Evolutionary conservation across 2,113 vertebrate species (phyloP), one percentile per base, ranked within the genome.

Genomic region (Sapajus apella): DNA sequence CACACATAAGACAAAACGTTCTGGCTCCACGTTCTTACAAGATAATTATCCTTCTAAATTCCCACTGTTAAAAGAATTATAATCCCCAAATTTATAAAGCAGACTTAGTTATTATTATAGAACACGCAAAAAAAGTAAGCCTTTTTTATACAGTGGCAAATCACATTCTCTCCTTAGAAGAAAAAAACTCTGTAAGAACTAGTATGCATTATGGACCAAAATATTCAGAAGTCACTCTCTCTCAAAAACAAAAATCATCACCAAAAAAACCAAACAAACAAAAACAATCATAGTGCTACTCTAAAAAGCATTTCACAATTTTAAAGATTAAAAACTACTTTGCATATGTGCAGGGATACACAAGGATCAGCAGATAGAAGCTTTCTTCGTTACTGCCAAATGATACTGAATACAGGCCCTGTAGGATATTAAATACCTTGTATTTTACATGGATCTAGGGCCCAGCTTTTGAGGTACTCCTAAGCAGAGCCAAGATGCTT

Each of bases 351-450:
- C 27, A 40, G 50, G 13, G 11, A 88, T 86, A 85, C 37, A 77
- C 2, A 64, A 93, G 56, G 30, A 92, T 70, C 25, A 43, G 76
- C 9, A 43, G 43, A 90, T 2, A 81, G 92, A 72, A 17, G 7
- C 77, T 88, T 96, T 61, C 73, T 87, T 86, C 79, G 88, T 91
- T 81, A 96, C 0, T 92, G 91, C 76, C 93, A 50, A 94, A 43
- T 80, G 81, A 97, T 95, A 95, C 45, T 85, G 85, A 96, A 97
- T 21, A 95, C 58, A 95, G 76, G 85, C 94, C 32, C 85, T 32
- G 77, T 61, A 61, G 84, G 92, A 89, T 94, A 93, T 95, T 76
- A 95, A 97, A 84, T 75, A 96, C 83, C 89, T 91, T 86, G 8
- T 25, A 95, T 95, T 92, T 83, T 93, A 91, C 79, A 95, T 1